These are phyloP conservation scores for Takifugu flavidus DNA, from an alignment of 2,113 vertebrate genomes.

Conservation along the genomic window DNA sequence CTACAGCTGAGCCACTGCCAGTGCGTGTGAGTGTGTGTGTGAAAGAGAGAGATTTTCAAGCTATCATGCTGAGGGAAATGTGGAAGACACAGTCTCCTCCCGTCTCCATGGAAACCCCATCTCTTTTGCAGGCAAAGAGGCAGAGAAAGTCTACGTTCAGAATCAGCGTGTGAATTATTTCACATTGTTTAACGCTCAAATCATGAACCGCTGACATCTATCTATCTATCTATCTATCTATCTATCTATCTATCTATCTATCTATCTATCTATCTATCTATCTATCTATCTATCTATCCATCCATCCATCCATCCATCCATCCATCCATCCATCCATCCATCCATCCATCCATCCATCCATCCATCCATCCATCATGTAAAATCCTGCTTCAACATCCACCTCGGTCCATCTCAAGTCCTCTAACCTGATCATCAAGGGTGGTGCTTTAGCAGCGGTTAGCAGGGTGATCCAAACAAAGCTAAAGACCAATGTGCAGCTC, in stretches of 20 bases:
- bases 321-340: background rate
- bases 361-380: background rate
- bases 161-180: constrained; percentile 48
- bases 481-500: background rate
- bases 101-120: constrained; percentile 75
- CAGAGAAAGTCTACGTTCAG: constrained; percentile 52
- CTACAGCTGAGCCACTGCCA: constrained; percentile 48
- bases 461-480: too few relatives aligned
- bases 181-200: constrained; percentile 31
- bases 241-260: too few relatives aligned
- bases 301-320: too few relatives aligned
- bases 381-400: background rate
- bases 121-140: constrained; percentile 62
- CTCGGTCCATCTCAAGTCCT: background rate
- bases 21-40: constrained; percentile 27
- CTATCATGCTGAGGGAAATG: constrained; percentile 62
- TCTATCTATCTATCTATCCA: constrained; percentile 4
- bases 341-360: background rate
- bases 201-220: constrained; percentile 6
- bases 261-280: too few relatives aligned
- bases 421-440: background rate
- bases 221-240: too few relatives aligned
- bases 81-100: constrained; percentile 72
- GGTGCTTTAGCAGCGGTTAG: background rate
- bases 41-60: constrained; percentile 29